Evolutionary conservation across 2,888 invertebrate genomes (phyloP), one percentile per base, ranked within the genome.

Genomic region (Pedicia rivosa): DNA sequence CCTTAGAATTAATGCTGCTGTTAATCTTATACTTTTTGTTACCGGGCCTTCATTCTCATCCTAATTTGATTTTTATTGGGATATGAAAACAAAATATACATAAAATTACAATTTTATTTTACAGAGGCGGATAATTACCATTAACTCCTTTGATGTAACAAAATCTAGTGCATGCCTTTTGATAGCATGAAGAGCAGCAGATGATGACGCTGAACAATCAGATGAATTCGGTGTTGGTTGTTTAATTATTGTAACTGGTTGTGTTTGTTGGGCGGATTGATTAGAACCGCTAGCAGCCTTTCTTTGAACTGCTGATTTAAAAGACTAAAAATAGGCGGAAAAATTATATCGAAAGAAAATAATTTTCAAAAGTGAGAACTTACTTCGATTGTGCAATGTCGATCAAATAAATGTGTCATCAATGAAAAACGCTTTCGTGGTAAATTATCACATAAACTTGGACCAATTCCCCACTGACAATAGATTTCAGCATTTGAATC

Each of bases 41-140:
- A 98, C 94, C 31, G 97, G 97, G 29, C 97, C 97, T 67, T 98
- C 97, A 59, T 92, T 90, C 59, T 92, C 92, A 61, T 97, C 95
- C 90, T 91, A 64, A 25, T n/a, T n/a, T n/a, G 68, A 64, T 49
- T 47, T 12, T 27, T 27, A 3, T 3, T 20, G 5, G 5, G 20
- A 6, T 20, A 5, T 6, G 8, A 20, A 20, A 20, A 6, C 8
- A 20, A 20, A 6, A 20, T 20, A 20, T 20, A 6, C 8, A 6
- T 20, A 20, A 20, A 5, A 6, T 8, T 20, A 20, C 20, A 6
- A 20, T 8, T 20, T 20, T n/a, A n/a, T n/a, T n/a, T n/a, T n/a
- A n/a, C n/a, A n/a, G 5, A 13, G 12, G 17, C 4, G 27, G 28
- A 10, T 33, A 49, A 51, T 62, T 61, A 86, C 86, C 76, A 87